Evolutionary conservation across 2,888 invertebrate species (phyloP), one percentile per base, ranked within the genome.

Genomic region (Cyclophora punctaria): DNA sequence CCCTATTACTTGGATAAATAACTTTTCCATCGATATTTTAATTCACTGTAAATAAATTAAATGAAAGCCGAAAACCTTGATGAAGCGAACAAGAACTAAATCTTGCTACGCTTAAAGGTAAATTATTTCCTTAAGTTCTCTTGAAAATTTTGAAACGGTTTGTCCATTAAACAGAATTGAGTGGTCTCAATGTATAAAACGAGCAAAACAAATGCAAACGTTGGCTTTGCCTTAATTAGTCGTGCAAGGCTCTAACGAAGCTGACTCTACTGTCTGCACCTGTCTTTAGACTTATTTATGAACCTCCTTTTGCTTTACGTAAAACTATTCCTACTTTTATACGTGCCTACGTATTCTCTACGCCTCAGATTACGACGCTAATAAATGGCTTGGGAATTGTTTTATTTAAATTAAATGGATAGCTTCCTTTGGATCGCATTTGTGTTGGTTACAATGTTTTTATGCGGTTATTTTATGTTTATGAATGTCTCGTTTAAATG

Each of bases 281-380:
- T 75, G 79, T 75, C 78, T 64, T 68, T 69, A 60, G 53, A 46
- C 57, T 75, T 73, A 79, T 78, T 79, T 79, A 79, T 75, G 67
- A 63, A 69, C 69, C 51, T 48, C 7, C 44, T 60, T 69, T 73
- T 67, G 61, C 59, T 64, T 57, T 58, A 57, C 61, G 67, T 63
- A 64, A 65, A 63, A 64, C 64, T 62, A 60, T 59, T 57, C 54
- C 52, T 52, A 45, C 52, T 49, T 50, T 51, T 48, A 52, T 20
- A 46, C 37, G 35, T 49, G 47, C 20, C 20, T 20, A 20, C 20
- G 20, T 20, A 20, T 20, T 20, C 20, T 20, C 20, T 20, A 50
- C 45, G 46, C 55, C 51, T 51, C 51, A 55, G 50, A 60, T 53
- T 58, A 56, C 57, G 51, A 49, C 50, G 48, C 53, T 54, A 57